These are phyloP conservation scores for Cotesia typhae DNA, from an alignment of 1,140 invertebrate genomes.

Conservation along the genomic window DNA sequence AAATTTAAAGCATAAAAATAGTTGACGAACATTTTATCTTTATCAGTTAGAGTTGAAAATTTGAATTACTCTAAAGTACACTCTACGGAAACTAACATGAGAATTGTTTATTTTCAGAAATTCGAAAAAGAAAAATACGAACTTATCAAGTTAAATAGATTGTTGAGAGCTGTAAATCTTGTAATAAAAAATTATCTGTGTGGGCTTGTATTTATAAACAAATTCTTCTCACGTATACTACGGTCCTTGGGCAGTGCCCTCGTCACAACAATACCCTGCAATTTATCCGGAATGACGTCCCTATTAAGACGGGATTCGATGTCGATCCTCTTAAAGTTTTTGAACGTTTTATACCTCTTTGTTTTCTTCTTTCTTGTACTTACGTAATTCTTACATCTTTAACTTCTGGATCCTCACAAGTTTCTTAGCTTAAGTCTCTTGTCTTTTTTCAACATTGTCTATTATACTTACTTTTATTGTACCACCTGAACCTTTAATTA, in stretches of 20 bases:
- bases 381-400: constrained; percentile 3
- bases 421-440: constrained; percentile 14
- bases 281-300: constrained; percentile 50
- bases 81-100: too few species aligned
- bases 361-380: constrained; percentile 12
- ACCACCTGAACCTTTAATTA: constrained; percentile 31
- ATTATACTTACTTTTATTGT: constrained; percentile 10
- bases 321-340: constrained; percentile 38
- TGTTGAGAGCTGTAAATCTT: constrained; percentile 4
- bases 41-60: too few species aligned
- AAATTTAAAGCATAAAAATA: too few species aligned
- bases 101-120: too few species aligned
- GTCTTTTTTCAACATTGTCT: constrained; percentile 1
- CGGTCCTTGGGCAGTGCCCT: constrained; percentile 37
- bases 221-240: constrained; percentile 51
- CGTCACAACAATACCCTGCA: constrained; percentile 42
- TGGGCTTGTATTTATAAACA: constrained; percentile 39
- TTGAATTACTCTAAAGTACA: too few species aligned
- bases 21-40: too few species aligned
- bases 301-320: constrained; percentile 48
- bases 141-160: not conserved
- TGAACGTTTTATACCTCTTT: constrained; percentile 34
- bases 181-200: constrained; percentile 29
- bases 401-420: constrained; percentile 15
- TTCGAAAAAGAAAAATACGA: too few species aligned